phyloP scores from a whole-genome alignment of 2,113 vertebrate species.

The Pituophis catenifer region DNA sequence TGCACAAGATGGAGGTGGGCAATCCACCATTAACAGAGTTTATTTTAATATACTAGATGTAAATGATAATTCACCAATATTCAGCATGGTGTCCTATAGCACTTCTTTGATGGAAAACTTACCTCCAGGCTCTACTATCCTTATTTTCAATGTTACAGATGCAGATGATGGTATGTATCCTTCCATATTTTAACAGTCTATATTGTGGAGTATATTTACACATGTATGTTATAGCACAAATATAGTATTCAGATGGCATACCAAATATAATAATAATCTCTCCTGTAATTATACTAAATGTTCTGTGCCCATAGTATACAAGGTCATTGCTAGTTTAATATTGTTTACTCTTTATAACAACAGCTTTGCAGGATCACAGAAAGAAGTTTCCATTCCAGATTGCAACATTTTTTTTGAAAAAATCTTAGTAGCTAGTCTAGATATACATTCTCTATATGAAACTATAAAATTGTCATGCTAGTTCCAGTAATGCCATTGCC shows the following conservation, averaged over 20 bases:
- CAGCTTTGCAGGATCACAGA: neutral
- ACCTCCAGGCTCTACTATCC: constrained; percentile 75
- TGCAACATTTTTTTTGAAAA: neutral
- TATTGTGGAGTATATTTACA: fast-evolving
- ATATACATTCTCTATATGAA: neutral
- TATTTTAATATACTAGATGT: constrained; percentile 94
- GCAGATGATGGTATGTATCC: constrained; percentile 83
- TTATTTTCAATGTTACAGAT: constrained; percentile 83
- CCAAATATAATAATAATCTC: neutral
- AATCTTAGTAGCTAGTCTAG: neutral
- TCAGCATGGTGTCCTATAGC: constrained; percentile 79
- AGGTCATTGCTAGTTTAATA: neutral
- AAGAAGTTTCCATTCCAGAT: neutral
- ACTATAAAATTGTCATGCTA: neutral
- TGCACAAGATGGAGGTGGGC: constrained; percentile 87
- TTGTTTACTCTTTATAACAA: neutral
- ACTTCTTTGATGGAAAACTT: constrained; percentile 85
- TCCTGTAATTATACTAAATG: neutral
- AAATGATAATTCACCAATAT: constrained; percentile 88
- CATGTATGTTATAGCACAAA: neutral
- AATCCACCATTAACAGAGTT: constrained; percentile 79
- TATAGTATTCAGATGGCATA: neutral
- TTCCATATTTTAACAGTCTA: fast-evolving
- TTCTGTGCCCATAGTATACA: neutral
- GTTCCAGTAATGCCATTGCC: neutral